These are phyloP conservation scores for Stomatorhinus ivindoensis DNA, from an alignment of 2,113 vertebrate species.

Conservation along the genomic window DNA sequence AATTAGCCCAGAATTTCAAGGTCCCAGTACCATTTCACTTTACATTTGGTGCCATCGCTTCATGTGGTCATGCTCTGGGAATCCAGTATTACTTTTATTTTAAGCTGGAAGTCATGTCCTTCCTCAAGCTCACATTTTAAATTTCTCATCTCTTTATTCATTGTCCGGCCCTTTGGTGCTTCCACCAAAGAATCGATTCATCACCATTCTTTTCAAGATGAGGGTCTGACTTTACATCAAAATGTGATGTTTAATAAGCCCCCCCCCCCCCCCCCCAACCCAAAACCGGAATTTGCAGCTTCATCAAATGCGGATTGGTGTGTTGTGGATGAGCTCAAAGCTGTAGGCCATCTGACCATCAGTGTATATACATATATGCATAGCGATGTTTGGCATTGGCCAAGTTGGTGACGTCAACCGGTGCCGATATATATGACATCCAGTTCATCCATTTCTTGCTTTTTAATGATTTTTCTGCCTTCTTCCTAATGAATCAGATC, in stretches of 20 bases:
- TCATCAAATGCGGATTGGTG: conserved; percentile 59
- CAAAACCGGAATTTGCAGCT: conserved; percentile 51
- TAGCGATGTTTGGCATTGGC: neutral
- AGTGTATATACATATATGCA: conserved; percentile 43
- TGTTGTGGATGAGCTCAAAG: neutral
- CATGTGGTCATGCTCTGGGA: conserved; percentile 58
- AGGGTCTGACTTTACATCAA: conserved; percentile 45
- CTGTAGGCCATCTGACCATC: conserved; percentile 1
- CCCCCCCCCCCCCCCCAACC: conserved; percentile 39
- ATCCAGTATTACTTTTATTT: conserved; percentile 59
- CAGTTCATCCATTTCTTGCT: neutral
- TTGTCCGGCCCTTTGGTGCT: conserved; percentile 62
- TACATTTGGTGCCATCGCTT: conserved; percentile 49
- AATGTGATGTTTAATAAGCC: conserved; percentile 37
- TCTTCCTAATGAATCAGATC: neutral
- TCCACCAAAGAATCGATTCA: conserved; percentile 53
- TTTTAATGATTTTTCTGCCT: neutral
- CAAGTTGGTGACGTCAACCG: conserved; percentile 13
- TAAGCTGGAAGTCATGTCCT: conserved; percentile 59
- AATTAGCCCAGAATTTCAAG: conserved; percentile 57
- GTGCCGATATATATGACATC: neutral
- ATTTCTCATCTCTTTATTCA: conserved; percentile 59
- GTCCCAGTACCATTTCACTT: conserved; percentile 48
- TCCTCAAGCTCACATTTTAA: conserved; percentile 56
- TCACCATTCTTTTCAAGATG: conserved; percentile 56